phyloP scores from a whole-genome alignment of 2,888 invertebrate species.

The Pheosia tremula region DNA sequence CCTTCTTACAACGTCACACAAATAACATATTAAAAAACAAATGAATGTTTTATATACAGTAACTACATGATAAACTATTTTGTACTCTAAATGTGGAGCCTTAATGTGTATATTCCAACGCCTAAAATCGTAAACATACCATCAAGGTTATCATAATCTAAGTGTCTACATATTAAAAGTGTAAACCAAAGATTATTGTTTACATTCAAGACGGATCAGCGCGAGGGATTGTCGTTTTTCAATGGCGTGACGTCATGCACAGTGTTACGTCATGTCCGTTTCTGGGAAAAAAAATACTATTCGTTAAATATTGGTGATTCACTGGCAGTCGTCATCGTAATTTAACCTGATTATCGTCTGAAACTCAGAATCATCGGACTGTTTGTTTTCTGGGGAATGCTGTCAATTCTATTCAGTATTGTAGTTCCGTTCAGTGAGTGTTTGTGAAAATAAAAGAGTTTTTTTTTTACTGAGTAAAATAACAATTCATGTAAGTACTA shows the following conservation, averaged over 20 bases:
- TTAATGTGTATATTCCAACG: background rate
- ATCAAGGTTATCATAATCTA: slow-evolving; percentile 37
- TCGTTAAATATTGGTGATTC: slow-evolving; percentile 8
- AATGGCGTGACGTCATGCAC: slow-evolving; percentile 23
- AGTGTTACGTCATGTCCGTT: slow-evolving; percentile 8
- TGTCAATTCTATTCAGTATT: too few relatives aligned
- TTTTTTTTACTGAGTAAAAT: too few relatives aligned
- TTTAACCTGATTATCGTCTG: slow-evolving; percentile 6
- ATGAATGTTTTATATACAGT: background rate
- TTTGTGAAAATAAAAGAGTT: too few relatives aligned
- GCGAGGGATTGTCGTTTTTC: slow-evolving; percentile 13
- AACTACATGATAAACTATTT: background rate
- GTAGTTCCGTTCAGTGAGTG: too few relatives aligned
- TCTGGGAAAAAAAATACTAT: slow-evolving; percentile 18
- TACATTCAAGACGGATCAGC: slow-evolving; percentile 20
- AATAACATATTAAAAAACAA: slow-evolving; percentile 15
- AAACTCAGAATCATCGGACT: background rate
- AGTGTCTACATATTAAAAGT: slow-evolving; percentile 25
- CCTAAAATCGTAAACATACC: background rate
- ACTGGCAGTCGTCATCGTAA: background rate
- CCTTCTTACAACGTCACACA: background rate
- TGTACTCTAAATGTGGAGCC: background rate
- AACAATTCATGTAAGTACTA: too few relatives aligned
- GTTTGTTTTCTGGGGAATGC: too few relatives aligned
- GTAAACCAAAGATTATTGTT: slow-evolving; percentile 24